Percentiles rank a stretch among this genome's conserved stretches.
Conservation (phyloP, 2,113 vertebrate species). For the human region DNA sequence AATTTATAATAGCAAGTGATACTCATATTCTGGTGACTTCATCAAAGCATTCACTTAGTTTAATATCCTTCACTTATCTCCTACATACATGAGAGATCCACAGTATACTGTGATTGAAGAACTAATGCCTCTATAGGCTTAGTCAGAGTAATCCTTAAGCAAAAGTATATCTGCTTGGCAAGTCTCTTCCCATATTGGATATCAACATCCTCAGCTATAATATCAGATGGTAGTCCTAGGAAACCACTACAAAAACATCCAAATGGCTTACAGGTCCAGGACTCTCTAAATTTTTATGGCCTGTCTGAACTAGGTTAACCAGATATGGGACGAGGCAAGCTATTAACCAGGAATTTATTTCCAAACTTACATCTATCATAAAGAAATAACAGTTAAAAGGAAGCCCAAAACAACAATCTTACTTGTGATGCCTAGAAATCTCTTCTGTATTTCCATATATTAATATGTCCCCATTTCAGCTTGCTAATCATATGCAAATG, state of each 20-base stretch:
- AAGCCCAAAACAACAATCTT: neutral
- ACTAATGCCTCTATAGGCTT: conserved; percentile 21
- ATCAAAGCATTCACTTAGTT: conserved; percentile 44
- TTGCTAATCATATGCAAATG: conserved; percentile 9
- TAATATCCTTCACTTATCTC: conserved; percentile 45
- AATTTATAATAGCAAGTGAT: conserved; percentile 34
- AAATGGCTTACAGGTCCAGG: neutral
- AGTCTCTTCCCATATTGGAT: neutral
- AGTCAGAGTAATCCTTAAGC: conserved; percentile 35
- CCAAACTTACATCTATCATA: neutral
- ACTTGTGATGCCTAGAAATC: neutral
- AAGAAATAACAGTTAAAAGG: conserved; percentile 18
- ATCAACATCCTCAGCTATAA: neutral
- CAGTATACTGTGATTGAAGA: neutral
- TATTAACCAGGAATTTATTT: conserved; percentile 34
- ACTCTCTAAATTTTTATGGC: conserved; percentile 26
- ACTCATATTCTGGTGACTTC: neutral
- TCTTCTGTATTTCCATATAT: neutral
- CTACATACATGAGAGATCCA: neutral
- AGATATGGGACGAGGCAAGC: neutral
- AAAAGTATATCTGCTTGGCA: conserved; percentile 49
- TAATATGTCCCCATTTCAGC: neutral
- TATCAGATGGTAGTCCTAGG: neutral
- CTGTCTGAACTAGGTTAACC: neutral
- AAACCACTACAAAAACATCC: conserved; percentile 16